Evolutionary conservation across 2,113 vertebrate species (phyloP), one percentile per base, ranked within the genome.

Genomic region (Oncorhynchus keta): DNA sequence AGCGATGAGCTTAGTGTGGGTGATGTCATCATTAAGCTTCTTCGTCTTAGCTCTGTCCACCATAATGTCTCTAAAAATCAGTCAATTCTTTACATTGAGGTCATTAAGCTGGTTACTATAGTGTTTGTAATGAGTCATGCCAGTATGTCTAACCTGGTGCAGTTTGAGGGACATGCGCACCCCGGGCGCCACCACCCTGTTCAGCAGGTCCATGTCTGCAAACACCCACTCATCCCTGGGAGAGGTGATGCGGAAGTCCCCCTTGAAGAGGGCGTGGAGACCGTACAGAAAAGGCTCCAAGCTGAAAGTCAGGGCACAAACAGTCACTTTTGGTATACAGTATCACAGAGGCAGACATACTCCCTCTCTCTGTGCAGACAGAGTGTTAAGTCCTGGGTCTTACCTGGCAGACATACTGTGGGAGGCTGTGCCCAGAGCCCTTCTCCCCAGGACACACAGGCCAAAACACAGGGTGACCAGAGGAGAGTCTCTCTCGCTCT

Each of bases 371-470:
- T n/a, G 32, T 5, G 32, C 32, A 30, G 2, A 28, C 28, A 28
- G 28, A 61, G 1, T 1, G 51, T 18, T 55, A 11, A 45, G 39
- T 9, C 2, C 39, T 13, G 51, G 1, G 32, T 71, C 85, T 90
- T 81, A 96, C 96, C 96, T 97, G 64, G 96, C 95, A 48, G 96
- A 97, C 95, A 97, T 96, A 90, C 95, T 97, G 90, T 97, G 95
- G 0, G 96, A 96, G 2, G 96, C 95, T 0, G 95, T 97, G 72
- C 96, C 96, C 87, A 97, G 85, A 35, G 95, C 96, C 83, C 96
- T 90, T 75, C 96, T 93, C 24, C 95, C 96, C 87, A 97, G 86
- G 78, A 97, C 95, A 64, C 96, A 97, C 26, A 97, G 88, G 8
- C 95, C 96, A 26, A 97, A 97, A 84, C 95, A 97, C 48, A 97